phyloP scores from a whole-genome alignment of 2,888 invertebrate species.

The Chloroclysta siterata region DNA sequence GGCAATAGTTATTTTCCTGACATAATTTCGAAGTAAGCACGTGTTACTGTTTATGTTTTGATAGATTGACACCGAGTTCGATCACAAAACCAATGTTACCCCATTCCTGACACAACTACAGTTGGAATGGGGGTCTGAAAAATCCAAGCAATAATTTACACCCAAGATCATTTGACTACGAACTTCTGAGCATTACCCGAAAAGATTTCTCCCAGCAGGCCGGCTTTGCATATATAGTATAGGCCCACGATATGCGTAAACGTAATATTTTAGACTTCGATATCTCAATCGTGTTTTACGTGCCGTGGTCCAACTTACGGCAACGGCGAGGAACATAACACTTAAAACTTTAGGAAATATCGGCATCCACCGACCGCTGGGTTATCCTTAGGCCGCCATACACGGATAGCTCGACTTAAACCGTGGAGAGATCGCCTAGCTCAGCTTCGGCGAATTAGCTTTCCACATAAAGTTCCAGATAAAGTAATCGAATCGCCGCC shows the following conservation, averaged over 20 bases:
- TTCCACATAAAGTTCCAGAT: no score
- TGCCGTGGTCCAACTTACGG: constrained; percentile 42
- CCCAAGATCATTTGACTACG: constrained; percentile 26
- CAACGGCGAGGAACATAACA: constrained; percentile 18
- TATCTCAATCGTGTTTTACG: constrained; percentile 63
- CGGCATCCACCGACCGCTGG: background rate
- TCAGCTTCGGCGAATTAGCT: no score
- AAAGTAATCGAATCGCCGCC: no score
- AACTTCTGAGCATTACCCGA: constrained; percentile 46
- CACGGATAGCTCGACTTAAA: background rate
- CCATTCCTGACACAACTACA: no score
- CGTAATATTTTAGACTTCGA: constrained; percentile 66
- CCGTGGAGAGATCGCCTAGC: no score
- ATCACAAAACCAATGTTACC: no score
- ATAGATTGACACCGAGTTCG: no score
- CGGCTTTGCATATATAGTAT: constrained; percentile 55
- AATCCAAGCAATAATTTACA: constrained; percentile 25
- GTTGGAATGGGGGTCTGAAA: no score
- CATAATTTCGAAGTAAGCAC: no score
- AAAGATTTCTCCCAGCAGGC: constrained; percentile 52
- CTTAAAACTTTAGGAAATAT: constrained; percentile 35
- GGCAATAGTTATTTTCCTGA: no score
- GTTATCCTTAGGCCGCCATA: background rate
- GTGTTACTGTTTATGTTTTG: no score
- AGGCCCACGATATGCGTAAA: constrained; percentile 53